These are phyloP conservation scores for Papilio polytes DNA, from an alignment of 1,140 invertebrate species.

Conservation along the genomic window DNA sequence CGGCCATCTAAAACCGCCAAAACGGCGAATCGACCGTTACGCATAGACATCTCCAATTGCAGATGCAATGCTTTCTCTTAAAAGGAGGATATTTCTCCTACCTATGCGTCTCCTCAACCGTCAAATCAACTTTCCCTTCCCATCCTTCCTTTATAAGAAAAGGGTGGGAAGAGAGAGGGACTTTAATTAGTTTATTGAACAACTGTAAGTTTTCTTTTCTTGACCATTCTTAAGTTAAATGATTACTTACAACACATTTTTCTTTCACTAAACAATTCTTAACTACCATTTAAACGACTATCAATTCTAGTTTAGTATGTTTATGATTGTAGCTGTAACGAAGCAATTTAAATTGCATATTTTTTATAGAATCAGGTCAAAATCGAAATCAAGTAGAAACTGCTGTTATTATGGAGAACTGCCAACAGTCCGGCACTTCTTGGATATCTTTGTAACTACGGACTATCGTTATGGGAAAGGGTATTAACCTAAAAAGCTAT, in stretches of 20 bases:
- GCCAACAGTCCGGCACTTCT: not conserved
- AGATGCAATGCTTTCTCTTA: no score
- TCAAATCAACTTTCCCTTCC: no score
- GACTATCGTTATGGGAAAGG: not conserved
- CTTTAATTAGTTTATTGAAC: no score
- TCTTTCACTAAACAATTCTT: not conserved
- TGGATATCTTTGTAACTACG: not conserved
- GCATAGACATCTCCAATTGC: no score
- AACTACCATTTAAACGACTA: not conserved
- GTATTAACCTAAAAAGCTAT: not conserved
- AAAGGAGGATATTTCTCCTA: no score
- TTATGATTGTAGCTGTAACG: not conserved
- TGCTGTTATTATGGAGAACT: not conserved
- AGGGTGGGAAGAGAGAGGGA: no score
- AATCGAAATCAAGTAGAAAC: not conserved
- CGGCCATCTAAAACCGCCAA: no score
- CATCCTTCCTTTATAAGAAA: no score
- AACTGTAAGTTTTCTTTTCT: not conserved
- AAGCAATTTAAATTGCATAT: not conserved
- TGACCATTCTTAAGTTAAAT: no score
- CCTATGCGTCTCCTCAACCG: no score
- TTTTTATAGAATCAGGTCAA: not conserved
- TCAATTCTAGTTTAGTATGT: not conserved
- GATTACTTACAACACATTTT: no score
- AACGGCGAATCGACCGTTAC: no score